Evolutionary conservation across 1,140 invertebrate species (phyloP).

Genomic region (Campoletis sonorensis): DNA sequence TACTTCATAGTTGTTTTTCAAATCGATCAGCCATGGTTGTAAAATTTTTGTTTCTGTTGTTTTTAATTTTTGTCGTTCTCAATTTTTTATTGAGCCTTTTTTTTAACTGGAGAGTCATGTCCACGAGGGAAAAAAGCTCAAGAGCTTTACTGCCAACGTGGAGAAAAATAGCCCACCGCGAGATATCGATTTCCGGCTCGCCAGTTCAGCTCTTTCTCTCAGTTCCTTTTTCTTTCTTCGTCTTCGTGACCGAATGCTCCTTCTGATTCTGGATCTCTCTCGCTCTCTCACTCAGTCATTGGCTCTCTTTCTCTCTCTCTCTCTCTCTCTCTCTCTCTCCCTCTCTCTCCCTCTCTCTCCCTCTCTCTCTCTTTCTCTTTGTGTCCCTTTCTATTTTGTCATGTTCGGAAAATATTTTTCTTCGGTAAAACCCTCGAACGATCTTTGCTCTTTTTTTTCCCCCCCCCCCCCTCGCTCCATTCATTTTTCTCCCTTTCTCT

Average conservation of each 20-base stretch:
- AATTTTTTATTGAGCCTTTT: background rate
- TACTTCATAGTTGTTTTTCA: no score
- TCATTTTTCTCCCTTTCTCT: no score
- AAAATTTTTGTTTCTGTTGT: background rate
- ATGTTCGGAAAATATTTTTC: constrained; percentile 4
- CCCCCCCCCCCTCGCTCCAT: no score
- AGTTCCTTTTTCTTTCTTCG: background rate
- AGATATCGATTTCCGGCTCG: constrained; percentile 16
- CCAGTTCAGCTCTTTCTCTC: background rate
- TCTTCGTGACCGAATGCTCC: background rate
- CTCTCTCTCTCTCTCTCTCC: no score
- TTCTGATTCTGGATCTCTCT: background rate
- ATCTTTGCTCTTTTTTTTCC: no score
- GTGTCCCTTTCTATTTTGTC: background rate
- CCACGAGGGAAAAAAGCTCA: background rate
- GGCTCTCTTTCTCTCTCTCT: no score
- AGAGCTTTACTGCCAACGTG: background rate
- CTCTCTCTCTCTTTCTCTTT: no score
- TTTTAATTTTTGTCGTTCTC: background rate
- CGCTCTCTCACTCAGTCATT: no score
- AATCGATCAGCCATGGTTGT: no score
- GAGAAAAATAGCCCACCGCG: background rate
- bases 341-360: background rate
- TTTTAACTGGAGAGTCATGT: background rate
- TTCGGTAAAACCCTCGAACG: background rate